phyloP scores from a whole-genome alignment of 1,140 invertebrate genomes.

The Limonius californicus region DNA sequence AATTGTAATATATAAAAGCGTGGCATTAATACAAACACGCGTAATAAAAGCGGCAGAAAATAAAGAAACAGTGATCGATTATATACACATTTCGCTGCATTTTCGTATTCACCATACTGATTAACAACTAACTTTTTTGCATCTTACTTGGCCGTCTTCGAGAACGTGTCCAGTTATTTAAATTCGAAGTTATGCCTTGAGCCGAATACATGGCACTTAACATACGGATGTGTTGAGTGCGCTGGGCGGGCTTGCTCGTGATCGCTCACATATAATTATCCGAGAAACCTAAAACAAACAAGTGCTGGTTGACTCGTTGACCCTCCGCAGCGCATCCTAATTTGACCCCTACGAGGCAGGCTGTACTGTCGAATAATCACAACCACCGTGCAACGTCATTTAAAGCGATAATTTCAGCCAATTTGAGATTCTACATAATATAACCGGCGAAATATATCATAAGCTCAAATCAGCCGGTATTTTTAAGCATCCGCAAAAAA shows the following conservation, averaged over 20 bases:
- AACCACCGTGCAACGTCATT: conserved; percentile 19
- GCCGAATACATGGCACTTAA: conserved; percentile 26
- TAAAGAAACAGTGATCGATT: background rate
- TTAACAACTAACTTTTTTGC: background rate
- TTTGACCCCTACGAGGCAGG: conserved; percentile 21
- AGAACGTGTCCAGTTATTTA: background rate
- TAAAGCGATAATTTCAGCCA: conserved; percentile 29
- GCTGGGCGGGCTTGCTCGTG: conserved; percentile 37
- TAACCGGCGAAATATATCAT: background rate
- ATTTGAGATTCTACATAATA: conserved; percentile 18
- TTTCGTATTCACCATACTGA: background rate
- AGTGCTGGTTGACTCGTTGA: conserved; percentile 41
- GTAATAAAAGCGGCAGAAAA: no score
- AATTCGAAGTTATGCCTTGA: background rate
- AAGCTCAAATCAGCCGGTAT: background rate
- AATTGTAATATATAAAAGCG: no score
- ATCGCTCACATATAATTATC: conserved; percentile 45
- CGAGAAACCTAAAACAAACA: conserved; percentile 46
- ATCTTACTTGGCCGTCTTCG: background rate
- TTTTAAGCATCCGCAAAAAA: background rate
- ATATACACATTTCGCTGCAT: background rate
- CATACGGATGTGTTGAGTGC: conserved; percentile 37
- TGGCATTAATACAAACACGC: no score
- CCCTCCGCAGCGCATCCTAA: conserved; percentile 21
- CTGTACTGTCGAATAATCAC: conserved; percentile 18